phyloP scores from a whole-genome alignment of 2,797 vertebrate genomes.

The Pogoniulus pusillus region DNA sequence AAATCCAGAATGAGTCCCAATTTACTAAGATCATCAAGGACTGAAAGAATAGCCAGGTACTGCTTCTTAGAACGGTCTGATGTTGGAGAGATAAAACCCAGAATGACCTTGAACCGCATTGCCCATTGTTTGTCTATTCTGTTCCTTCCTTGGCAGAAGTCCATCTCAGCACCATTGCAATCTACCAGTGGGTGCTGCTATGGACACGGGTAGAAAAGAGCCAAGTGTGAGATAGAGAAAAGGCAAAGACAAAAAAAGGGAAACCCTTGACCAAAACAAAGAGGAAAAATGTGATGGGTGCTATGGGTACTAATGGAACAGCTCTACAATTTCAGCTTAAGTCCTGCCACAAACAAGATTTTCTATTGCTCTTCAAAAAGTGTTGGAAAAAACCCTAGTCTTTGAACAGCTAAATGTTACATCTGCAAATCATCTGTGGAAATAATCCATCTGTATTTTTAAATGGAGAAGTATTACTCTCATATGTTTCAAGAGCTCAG shows the following conservation, averaged over 20 bases:
- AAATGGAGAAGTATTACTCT: constrained; percentile 62
- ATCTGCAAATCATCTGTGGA: constrained; percentile 67
- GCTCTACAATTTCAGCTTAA: constrained; percentile 33
- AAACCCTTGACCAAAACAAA: constrained; percentile 39
- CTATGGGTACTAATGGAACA: constrained; percentile 25
- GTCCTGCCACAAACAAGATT: constrained; percentile 22
- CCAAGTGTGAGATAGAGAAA: constrained; percentile 47
- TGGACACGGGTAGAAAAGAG: constrained; percentile 51
- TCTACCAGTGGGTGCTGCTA: constrained; percentile 49
- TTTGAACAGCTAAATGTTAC: constrained; percentile 51
- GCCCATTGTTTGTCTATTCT: not conserved
- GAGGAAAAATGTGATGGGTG: constrained; percentile 24
- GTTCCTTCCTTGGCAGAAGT: constrained; percentile 28
- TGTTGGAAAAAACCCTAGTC: not conserved
- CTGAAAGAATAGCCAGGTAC: not conserved
- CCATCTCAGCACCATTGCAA: not conserved
- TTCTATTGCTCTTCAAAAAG: constrained; percentile 50
- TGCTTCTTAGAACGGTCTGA: not conserved
- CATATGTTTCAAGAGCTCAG: constrained; percentile 59
- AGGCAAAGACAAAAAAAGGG: constrained; percentile 5
- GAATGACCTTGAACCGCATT: not conserved
- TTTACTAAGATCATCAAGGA: not conserved
- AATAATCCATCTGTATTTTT: constrained; percentile 67
- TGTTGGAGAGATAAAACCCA: not conserved
- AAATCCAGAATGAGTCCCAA: not conserved